phyloP scores from a whole-genome alignment of 1,140 invertebrate genomes.

The Hycleus cichorii region DNA sequence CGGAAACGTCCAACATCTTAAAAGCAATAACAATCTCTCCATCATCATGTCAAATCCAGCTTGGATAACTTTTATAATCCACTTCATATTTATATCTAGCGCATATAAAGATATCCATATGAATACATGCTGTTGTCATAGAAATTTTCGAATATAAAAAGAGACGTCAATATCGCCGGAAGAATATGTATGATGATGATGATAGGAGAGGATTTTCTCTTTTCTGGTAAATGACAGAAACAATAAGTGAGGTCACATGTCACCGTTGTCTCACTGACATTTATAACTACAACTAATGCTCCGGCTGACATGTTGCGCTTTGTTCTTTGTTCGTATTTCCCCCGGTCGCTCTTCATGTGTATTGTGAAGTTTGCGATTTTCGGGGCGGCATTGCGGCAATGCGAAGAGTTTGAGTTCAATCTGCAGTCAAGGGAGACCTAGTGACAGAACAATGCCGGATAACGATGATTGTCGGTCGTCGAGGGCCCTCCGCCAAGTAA shows the following conservation, averaged over 20 bases:
- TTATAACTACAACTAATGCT: slow-evolving; percentile 31
- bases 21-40: slow-evolving; percentile 9
- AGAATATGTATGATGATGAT: slow-evolving; percentile 2
- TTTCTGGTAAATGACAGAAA: slow-evolving; percentile 22
- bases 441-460: slow-evolving; percentile 32
- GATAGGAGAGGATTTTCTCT: neutral
- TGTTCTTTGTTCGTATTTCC: slow-evolving; percentile 22
- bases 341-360: neutral
- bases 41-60: slow-evolving; percentile 15
- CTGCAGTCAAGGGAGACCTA: slow-evolving; percentile 23
- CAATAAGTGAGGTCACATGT: slow-evolving; percentile 27
- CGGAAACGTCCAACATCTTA: slow-evolving; percentile 9
- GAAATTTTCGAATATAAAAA: slow-evolving; percentile 20
- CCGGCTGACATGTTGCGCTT: slow-evolving; percentile 27
- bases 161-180: slow-evolving; percentile 21
- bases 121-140: neutral
- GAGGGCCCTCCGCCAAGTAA: slow-evolving; percentile 30
- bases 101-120: neutral
- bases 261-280: slow-evolving; percentile 20
- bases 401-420: too few relatives aligned
- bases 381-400: too few relatives aligned
- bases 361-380: slow-evolving; percentile 13
- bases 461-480: slow-evolving; percentile 36
- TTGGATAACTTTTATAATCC: slow-evolving; percentile 15
- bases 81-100: neutral